Evolutionary conservation across 2,797 vertebrate species (phyloP).

Genomic region (Cheirogaleus major): DNA sequence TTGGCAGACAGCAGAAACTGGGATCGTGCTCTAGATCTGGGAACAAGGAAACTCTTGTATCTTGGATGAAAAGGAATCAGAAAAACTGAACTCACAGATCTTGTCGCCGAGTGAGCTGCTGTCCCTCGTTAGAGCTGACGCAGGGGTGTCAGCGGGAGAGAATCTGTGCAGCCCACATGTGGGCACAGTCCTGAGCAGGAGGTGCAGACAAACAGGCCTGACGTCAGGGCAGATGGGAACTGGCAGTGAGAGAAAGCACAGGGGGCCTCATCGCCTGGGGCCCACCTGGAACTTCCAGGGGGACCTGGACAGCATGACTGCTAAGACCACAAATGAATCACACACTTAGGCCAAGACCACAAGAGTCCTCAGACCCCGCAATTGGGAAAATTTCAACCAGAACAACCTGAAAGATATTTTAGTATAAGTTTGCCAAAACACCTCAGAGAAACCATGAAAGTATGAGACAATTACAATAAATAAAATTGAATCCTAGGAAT

Average conservation of each 20-base stretch:
- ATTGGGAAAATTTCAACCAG: not conserved
- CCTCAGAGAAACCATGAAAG: not conserved
- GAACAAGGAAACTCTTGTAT: not conserved
- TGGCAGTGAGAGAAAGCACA: not conserved
- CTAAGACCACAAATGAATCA: not conserved
- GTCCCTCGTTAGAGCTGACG: not conserved
- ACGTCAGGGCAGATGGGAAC: not conserved
- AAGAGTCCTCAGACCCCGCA: not conserved
- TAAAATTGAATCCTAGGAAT: not conserved
- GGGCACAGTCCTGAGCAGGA: rapidly evolving
- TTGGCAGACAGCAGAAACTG: not conserved
- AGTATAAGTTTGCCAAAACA: not conserved
- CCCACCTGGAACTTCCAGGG: too few species aligned
- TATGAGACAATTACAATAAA: not conserved
- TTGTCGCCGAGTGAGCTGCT: not conserved
- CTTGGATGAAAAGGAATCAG: not conserved
- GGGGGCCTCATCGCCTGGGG: not conserved
- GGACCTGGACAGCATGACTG: not conserved
- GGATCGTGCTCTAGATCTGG: not conserved
- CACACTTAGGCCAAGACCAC: not conserved
- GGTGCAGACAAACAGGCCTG: not conserved
- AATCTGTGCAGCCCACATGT: not conserved
- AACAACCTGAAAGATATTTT: not conserved
- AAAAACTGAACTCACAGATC: not conserved
- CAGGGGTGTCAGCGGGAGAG: not conserved